Evolutionary conservation across 1,140 invertebrate species (phyloP), one percentile per base, ranked within the genome.

Genomic region (Drosophila pruinosa): DNA sequence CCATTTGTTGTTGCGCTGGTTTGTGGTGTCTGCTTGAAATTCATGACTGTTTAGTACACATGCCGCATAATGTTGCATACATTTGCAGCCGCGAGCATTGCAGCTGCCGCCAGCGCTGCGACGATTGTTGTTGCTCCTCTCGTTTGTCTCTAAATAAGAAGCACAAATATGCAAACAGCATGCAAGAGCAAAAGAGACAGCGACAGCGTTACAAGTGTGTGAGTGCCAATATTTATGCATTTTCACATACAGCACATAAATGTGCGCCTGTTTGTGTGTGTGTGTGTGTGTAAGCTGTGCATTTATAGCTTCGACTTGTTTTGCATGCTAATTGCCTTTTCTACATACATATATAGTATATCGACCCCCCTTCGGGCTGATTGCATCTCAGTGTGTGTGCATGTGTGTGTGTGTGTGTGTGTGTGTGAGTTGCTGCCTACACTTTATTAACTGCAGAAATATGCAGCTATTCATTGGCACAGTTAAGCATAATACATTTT

Each of bases 21-120:
- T 70, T 70, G 52, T 36, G 69, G 50, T 41, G 69, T 71, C 82
- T 88, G 82, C 71, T 88, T 88, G 78, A 82, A 88, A 88, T 88
- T 88, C 82, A 88, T 88, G 82, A 88, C 82, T 88, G 82, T 82
- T 88, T 88, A 78, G 82, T 62, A 80, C 82, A 88, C 82, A 88
- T 88, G 82, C 83, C 75, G 82, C 83, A 88, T 88, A 88, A 88
- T 88, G 78, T 88, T 75, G 82, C 82, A 88, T 88, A 64, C 78
- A 88, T 76, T 86, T 82, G 31, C 54, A 17, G 79, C 72, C 68
- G 56, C 77, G 54, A 71, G 36, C 74, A 65, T 75, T 75, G 80
- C 80, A 85, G 75, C 72, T 85, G 80, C 65, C 64, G 58, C 56
- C 56, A 73, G 68, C 61, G 43, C 26, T 71, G 68, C 68, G 68